Evolutionary conservation across 1,140 invertebrate species (phyloP), one percentile per base, ranked within the genome.

Genomic region (Nixonia krombeini): DNA sequence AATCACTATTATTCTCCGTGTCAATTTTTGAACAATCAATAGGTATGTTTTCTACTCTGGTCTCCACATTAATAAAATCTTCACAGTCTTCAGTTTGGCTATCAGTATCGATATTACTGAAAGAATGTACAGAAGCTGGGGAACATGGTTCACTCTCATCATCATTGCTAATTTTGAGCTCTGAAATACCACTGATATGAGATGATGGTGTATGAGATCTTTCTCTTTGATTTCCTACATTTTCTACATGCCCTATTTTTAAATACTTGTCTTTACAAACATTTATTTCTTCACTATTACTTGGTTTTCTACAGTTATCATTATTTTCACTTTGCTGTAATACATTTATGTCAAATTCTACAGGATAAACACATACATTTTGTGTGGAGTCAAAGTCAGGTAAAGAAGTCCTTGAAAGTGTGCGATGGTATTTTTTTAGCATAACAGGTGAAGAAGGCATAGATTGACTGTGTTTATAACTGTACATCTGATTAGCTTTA

Each of bases 261-360:
- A 81, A 40, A 8, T 64, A 72, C 1, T 57, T 49, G 17, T 61
- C 29, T 33, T 26, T 10, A 40, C 38, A 49, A 7, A 57, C 79
- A 10, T 74, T 74, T 4, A 80, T 76, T 18, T 85, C 80, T 70
- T 85, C 84, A 45, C 86, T 83, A 6, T 57, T 25, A 15, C 59
- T 69, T 0, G 58, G 7, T 52, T 85, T 82, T n/a, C 88, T 85
- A 35, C 87, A 83, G 12, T 81, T 80, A 18, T 86, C 79, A 16
- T 85, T 82, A 9, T 83, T 74, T 6, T 80, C 53, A 52, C 85
- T 75, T 4, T 79, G 74, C 10, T 79, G 77, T 5, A 84, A 40
- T 0, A 59, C 42, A 0, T 65, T 67, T 3, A 66, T 56, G n/a
- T 84, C 80, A 10, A 84, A 78, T 9, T 73, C 77, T 4, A 68